Evolutionary conservation across 1,140 invertebrate species (phyloP), one percentile per base, ranked within the genome.

Genomic region (Nasonia longicornis): DNA sequence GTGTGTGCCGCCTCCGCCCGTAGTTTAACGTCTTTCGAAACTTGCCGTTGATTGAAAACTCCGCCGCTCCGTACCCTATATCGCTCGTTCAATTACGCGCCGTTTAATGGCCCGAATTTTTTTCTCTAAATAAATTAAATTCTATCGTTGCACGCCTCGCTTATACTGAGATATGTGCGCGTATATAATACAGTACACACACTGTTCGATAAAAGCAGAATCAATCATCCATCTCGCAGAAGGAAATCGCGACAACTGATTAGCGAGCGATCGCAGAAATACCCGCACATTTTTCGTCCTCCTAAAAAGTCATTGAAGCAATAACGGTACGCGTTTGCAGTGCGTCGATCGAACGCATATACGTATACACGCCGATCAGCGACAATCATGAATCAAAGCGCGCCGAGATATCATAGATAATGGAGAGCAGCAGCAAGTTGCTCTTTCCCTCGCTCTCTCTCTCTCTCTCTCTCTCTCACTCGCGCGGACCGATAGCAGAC

Each of bases 351-450:
- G 20, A 31, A 45, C 63, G 79, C 79, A 66, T 81, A 82, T 63
- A 69, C 31, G 81, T 69, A 81, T 63, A 79, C 78, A 73, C 83
- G 80, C 16, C 71, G n/a, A 58, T 58, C 52, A 48, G 77, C 69
- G 45, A 80, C 72, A 75, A 75, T 80, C 58, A 70, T 75, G 71
- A 80, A 80, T 80, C 71, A 80, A 80, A 80, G 63, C 58, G 35
- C 42, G 42, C 42, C 22, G 52, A 66, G 79, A 80, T 80, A 75
- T 80, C 72, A 58, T 75, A 74, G 79, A 80, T 80, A 73, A 74
- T 74, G 52, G 70, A 63, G 67, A 42, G 66, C 7, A 31, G 35
- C 64, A 45, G 52, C 73, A 58, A 75, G 82, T 82, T 85, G 82
- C 82, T 82, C 80, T 83, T 77, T 83, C 31, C 4, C 31, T 35